Conservation (phyloP, 2,113 vertebrate genomes). For the Glaucidium brasilianum region DNA sequence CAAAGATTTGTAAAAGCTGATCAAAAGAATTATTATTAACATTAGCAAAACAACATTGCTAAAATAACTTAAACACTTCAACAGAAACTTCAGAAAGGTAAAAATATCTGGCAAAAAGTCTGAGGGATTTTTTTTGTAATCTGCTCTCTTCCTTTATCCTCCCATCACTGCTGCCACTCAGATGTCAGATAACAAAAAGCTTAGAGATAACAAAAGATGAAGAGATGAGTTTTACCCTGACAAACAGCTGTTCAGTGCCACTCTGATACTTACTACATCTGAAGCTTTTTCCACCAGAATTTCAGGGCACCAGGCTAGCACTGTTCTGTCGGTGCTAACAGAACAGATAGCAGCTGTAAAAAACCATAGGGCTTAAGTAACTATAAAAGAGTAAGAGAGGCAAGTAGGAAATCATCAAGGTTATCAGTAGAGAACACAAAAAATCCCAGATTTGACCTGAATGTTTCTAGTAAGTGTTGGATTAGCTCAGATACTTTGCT, state of each 20-base stretch:
- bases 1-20: background rate
- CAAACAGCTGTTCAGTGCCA: background rate
- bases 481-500: constrained; percentile 35
- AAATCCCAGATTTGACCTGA: constrained; percentile 43
- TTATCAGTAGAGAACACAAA: constrained; percentile 2
- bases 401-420: background rate
- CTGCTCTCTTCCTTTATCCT: background rate
- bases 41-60: background rate
- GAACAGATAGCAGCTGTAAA: background rate
- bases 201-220: background rate
- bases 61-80: background rate
- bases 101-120: background rate
- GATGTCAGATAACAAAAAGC: background rate
- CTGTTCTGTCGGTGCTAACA: background rate
- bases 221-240: background rate
- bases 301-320: background rate
- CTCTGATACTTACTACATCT: background rate
- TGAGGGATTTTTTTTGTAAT: background rate
- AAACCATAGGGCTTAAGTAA: background rate
- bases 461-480: constrained; percentile 30
- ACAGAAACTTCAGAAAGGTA: background rate
- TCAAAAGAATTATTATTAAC: background rate
- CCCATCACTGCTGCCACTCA: background rate
- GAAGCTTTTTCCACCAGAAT: background rate
- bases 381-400: background rate